These are phyloP conservation scores for Ecdyonurus torrentis DNA, from an alignment of 2,888 invertebrate genomes.

Conservation along the genomic window DNA sequence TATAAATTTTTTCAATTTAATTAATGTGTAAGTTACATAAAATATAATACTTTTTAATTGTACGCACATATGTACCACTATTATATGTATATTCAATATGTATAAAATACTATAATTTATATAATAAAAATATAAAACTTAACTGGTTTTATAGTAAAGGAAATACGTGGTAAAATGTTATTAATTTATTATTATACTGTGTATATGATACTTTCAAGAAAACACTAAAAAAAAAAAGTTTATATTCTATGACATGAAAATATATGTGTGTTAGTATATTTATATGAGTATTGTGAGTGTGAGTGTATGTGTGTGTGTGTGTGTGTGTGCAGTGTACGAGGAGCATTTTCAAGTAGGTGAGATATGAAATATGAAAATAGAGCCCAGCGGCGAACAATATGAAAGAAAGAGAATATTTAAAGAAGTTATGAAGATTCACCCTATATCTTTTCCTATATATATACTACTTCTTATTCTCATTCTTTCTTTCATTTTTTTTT, in stretches of 20 bases:
- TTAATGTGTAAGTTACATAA: too few species aligned
- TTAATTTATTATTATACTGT: too few species aligned
- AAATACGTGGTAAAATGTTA: too few species aligned
- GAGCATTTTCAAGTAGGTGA: not conserved
- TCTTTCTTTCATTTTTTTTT: not conserved
- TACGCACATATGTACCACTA: too few species aligned
- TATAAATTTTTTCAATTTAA: too few species aligned
- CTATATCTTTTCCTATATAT: not conserved
- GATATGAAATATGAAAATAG: not conserved
- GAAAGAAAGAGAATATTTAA: not conserved
- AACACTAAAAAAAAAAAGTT: not conserved
- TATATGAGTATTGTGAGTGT: not conserved
- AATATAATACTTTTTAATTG: too few species aligned
- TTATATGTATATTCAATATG: too few species aligned
- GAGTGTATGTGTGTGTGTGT: not conserved
- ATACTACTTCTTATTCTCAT: not conserved
- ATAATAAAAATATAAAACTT: too few species aligned
- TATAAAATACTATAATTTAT: too few species aligned
- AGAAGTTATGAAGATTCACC: not conserved
- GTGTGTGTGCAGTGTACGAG: not conserved
- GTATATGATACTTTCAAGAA: too few species aligned
- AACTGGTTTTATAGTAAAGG: too few species aligned
- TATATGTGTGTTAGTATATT: not conserved
- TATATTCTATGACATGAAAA: not conserved
- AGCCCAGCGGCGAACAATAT: not conserved